A percentile compares a stretch with the other conserved stretches of the same genome.
Conservation (phyloP, 2,797 vertebrate genomes). For the Stomatorhinus walkeri region DNA sequence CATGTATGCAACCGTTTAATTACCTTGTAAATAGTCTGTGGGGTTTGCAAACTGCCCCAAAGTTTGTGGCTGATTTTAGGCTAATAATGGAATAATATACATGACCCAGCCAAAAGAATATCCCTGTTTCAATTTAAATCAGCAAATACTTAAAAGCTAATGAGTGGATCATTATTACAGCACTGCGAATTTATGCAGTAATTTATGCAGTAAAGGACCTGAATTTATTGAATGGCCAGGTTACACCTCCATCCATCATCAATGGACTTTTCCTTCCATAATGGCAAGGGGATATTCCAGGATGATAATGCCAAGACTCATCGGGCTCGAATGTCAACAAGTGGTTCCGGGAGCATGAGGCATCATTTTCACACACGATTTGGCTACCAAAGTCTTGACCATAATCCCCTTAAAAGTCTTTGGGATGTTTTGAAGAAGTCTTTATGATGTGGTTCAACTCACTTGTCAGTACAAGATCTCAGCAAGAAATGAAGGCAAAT, state of each 20-base stretch:
- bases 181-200: too few species aligned
- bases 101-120: too few species aligned
- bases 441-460: neutral
- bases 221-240: neutral
- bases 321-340: neutral
- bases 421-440: neutral
- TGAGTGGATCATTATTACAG: too few species aligned
- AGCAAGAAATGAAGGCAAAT: neutral
- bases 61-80: neutral
- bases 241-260: neutral
- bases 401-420: neutral
- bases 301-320: neutral
- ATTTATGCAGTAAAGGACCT: neutral
- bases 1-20: neutral
- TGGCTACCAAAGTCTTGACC: neutral
- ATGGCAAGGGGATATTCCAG: neutral
- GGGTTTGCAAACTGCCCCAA: neutral
- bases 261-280: neutral
- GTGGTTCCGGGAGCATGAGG: neutral
- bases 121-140: too few species aligned
- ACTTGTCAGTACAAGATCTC: neutral
- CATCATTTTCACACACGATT: neutral
- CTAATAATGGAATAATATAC: neutral
- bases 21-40: neutral
- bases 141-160: too few species aligned